phyloP scores from a whole-genome alignment of 2,888 invertebrate species.

The Hypena proboscidalis region DNA sequence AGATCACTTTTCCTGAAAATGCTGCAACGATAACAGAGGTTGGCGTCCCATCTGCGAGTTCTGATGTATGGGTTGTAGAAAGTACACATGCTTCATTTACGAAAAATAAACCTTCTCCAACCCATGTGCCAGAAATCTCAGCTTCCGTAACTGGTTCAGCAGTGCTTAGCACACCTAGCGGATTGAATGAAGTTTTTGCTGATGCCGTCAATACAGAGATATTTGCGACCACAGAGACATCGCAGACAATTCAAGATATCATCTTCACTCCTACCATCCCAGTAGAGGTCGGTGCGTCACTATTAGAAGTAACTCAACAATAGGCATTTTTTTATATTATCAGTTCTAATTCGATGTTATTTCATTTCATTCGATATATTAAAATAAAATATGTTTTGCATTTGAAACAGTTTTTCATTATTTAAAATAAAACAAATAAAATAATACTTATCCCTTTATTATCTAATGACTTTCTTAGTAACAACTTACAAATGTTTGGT shows the following conservation, averaged over 20 bases:
- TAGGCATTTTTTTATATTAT: constrained; percentile 15
- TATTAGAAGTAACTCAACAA: constrained; percentile 64
- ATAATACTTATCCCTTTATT: constrained; percentile 47
- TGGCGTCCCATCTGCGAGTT: too few relatives aligned
- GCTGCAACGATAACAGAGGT: too few relatives aligned
- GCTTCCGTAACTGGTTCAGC: constrained; percentile 12
- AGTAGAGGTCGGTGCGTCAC: constrained; percentile 62
- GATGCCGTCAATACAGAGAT: constrained; percentile 8
- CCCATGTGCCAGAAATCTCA: too few relatives aligned
- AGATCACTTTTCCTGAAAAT: too few relatives aligned
- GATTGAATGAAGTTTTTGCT: not conserved
- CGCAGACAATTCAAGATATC: constrained; percentile 7
- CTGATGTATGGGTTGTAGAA: too few relatives aligned
- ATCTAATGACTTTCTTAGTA: constrained; percentile 76
- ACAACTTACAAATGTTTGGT: constrained; percentile 78
- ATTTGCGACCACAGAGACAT: constrained; percentile 14
- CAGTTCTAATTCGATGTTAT: constrained; percentile 22
- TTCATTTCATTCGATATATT: constrained; percentile 27
- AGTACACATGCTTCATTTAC: too few relatives aligned
- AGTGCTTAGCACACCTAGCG: not conserved
- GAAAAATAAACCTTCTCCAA: too few relatives aligned
- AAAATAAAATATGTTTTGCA: constrained; percentile 36
- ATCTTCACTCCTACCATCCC: constrained; percentile 17
- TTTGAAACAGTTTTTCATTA: constrained; percentile 27
- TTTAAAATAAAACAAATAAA: constrained; percentile 22